phyloP scores from a whole-genome alignment of 53 echinoderm and acorn worm species.

The Antedon mediterranea region DNA sequence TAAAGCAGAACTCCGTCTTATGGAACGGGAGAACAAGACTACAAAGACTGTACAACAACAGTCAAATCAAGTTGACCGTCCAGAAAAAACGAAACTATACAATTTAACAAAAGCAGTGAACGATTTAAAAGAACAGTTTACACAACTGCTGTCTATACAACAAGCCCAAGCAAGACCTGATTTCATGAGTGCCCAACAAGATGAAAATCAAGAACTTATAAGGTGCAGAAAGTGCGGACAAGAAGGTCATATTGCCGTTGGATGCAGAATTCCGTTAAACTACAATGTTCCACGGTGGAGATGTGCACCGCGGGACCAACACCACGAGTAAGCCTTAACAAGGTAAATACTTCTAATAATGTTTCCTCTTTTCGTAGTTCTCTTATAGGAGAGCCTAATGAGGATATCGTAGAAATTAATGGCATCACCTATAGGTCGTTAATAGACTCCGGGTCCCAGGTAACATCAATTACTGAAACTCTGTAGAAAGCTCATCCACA shows the following conservation, averaged over 20 bases:
- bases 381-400: background rate
- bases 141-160: background rate
- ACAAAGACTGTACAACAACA: too few species aligned
- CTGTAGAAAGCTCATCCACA: conserved; percentile 15
- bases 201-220: too few species aligned
- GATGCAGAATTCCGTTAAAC: conserved; percentile 5
- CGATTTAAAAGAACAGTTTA: conserved; percentile 4
- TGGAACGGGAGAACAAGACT: conserved; percentile 10
- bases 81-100: background rate
- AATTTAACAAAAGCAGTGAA: background rate
- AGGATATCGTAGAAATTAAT: conserved; percentile 17
- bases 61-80: too few species aligned
- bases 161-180: conserved; percentile 3
- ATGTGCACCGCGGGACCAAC: background rate
- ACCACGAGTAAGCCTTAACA: background rate
- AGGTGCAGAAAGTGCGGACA: too few species aligned
- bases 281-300: background rate
- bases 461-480: conserved; percentile 14
- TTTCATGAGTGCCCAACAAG: too few species aligned
- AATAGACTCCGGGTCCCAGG: conserved; percentile 28
- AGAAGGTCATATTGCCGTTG: conserved; percentile 14
- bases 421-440: conserved; percentile 3
- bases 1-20: conserved; percentile 3
- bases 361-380: background rate
- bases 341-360: background rate